phyloP scores from a whole-genome alignment of 2,797 vertebrate genomes.

The Lates japonicus region DNA sequence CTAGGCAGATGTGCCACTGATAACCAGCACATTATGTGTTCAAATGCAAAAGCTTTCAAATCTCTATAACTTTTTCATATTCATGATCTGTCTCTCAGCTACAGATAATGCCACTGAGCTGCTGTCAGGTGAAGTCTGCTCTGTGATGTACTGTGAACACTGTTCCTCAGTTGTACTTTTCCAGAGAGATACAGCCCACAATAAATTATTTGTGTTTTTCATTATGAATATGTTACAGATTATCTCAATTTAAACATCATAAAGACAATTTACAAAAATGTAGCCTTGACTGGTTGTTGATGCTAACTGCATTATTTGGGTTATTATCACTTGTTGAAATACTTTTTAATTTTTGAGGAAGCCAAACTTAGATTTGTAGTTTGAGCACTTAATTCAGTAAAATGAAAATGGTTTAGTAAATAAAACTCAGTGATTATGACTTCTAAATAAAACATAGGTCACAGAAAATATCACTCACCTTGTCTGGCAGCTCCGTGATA shows the following conservation, averaged over 20 bases:
- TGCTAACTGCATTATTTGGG: not conserved
- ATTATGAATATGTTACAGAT: not conserved
- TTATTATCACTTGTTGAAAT: not conserved
- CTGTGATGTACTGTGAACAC: not conserved
- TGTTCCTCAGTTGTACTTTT: conserved; percentile 5
- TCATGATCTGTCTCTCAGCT: conserved; percentile 17
- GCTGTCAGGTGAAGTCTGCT: not conserved
- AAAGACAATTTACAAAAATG: not conserved
- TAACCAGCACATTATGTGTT: not conserved
- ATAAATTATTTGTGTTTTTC: too few relatives aligned
- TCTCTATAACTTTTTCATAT: not conserved
- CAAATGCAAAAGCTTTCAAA: not conserved
- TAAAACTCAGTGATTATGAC: not conserved
- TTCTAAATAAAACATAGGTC: not conserved
- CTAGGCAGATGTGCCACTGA: not conserved
- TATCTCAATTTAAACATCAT: not conserved
- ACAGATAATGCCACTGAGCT: not conserved
- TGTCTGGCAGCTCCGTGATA: not conserved
- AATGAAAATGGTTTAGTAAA: not conserved
- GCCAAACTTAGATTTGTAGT: not conserved
- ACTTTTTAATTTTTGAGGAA: not conserved
- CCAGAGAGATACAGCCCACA: not conserved
- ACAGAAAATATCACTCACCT: conserved; percentile 57
- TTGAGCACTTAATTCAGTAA: not conserved
- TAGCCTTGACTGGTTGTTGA: not conserved